Percentiles rank a stretch among this genome's conserved stretches.
Evolutionary conservation across 2,797 vertebrate species (phyloP).

Genomic region (Galago senegalensis): DNA sequence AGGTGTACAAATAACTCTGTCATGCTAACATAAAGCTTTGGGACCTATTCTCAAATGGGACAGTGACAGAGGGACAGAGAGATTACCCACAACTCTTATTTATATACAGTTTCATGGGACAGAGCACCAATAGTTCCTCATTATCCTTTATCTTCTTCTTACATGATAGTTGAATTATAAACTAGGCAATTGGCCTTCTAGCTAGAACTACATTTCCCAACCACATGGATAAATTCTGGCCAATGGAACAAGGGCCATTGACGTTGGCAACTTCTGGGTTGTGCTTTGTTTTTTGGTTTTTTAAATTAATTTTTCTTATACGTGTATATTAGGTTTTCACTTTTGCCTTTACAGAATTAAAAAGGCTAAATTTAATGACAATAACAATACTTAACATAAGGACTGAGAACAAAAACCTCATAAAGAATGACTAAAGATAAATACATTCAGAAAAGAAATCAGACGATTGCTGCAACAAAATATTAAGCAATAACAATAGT

Average conservation of each 20-base stretch:
- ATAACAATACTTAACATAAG: no score
- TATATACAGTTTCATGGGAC: not conserved
- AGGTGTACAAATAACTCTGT: not conserved
- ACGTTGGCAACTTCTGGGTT: not conserved
- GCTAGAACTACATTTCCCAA: not conserved
- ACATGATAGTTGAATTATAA: not conserved
- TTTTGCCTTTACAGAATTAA: no score
- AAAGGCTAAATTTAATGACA: no score
- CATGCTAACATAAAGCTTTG: not conserved
- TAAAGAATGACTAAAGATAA: no score
- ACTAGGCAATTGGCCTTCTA: not conserved
- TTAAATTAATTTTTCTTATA: no score
- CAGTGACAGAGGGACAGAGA: not conserved
- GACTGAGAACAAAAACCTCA: no score
- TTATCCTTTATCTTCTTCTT: conserved; percentile 11
- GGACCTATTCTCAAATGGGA: not conserved
- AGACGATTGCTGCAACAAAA: no score
- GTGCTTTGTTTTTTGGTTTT: not conserved
- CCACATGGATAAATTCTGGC: not conserved
- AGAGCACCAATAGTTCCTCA: not conserved
- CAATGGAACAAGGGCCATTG: conserved; percentile 20
- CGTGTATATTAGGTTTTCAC: no score
- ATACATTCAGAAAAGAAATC: no score
- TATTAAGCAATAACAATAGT: no score
- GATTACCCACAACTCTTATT: not conserved